Base-by-base conservation (phyloP, 2,797 vertebrate species). In the Salmo trutta region DNA sequence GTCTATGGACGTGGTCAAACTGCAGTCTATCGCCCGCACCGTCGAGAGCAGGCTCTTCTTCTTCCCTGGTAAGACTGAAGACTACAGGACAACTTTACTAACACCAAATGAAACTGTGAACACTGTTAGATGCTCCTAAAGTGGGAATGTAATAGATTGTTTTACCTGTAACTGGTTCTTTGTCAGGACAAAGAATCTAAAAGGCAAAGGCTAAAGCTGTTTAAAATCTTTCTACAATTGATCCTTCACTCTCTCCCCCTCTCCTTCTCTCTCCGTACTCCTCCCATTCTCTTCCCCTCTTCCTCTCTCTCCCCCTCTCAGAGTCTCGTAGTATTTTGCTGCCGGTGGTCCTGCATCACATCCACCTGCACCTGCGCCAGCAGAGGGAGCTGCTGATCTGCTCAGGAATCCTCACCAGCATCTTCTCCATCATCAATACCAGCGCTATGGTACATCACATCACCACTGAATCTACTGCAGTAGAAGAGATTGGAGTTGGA, bases 381-480 rank as follows among this genome's bases (percentile, higher is more conserved):
- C 98, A 99, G 95, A 99, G 98, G 89, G 98, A 99, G 93, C 94
- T 99, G 75, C 96, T 99, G 7, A 98, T 99, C 91, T 99, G 98
- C 85, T 99, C 98, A 79, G 98, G 98, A 78, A 99, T 99, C 83
- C 96, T 99, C 27, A 93, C 96, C 92, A 99, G 97, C 91, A 99
- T 99, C 89, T 99, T 99, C 89, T 98, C 97, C 83, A 99, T 99
- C 82, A 96, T 99, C 90, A 99, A 99, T 90, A 96, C 95, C 68
- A 98, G 96, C 91, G 96, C 97, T 73, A 91, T 99, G 97, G 98
- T 99, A 92, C 74, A n/a, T 29, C 24, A 29, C 53, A 1, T 15
- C 14, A 77, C 53, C 27, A 2, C 64, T 47, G 31, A 75, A 41
- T 62, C 59, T n/a, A 59, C 54, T 59, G 54, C 54, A 10, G 59